Base-by-base conservation (phyloP, 2,888 invertebrate species). In the Drosophila bunnanda region DNA sequence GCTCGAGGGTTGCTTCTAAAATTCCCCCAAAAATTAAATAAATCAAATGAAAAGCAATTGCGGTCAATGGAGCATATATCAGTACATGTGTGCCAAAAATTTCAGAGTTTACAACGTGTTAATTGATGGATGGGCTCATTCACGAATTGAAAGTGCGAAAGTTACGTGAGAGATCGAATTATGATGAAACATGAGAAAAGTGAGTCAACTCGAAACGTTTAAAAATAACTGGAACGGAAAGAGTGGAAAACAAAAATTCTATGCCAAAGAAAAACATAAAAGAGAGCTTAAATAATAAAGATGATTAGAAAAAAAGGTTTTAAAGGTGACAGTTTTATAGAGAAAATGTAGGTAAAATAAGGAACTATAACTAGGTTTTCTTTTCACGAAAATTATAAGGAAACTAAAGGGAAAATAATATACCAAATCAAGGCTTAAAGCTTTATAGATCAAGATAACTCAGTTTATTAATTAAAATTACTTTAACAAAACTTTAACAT, bases 91-190 rank as follows among this genome's bases (percentile, higher is more conserved):
- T 32, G 50, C 20, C 32, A 13, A 20, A 50, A 5, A 20, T 50
- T 17, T 32, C 20, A 50, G 32, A 50, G 20, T 50, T 20, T 30
- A 56, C 15, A 20, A 41, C 32, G 53, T 74, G 71, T 54, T 50
- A 73, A 74, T 72, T 74, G 56, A 64, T 36, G 56, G 56, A 53
- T 72, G 71, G 73, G 64, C 56, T 53, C 73, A 72, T 74, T 74
- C 22, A 74, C 64, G 52, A 73, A 73, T 73, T 64, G 71, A 72
- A 73, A 73, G 71, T 64, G 71, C 64, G 64, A 73, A 71, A 73
- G 52, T 71, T 53, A 71, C 53, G 72, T 54, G 72, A 55, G 43
- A 28, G 48, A 15, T 36, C 68, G 41, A 66, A 32, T n/a, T 48
- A 25, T 48, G 54, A 67, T 50, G 46, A 50, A 69, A 69, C n/a